Percentiles rank a stretch among this genome's conserved stretches.
Evolutionary conservation across 2,113 vertebrate genomes (phyloP).

Genomic region (Cephalopholis sonnerati): DNA sequence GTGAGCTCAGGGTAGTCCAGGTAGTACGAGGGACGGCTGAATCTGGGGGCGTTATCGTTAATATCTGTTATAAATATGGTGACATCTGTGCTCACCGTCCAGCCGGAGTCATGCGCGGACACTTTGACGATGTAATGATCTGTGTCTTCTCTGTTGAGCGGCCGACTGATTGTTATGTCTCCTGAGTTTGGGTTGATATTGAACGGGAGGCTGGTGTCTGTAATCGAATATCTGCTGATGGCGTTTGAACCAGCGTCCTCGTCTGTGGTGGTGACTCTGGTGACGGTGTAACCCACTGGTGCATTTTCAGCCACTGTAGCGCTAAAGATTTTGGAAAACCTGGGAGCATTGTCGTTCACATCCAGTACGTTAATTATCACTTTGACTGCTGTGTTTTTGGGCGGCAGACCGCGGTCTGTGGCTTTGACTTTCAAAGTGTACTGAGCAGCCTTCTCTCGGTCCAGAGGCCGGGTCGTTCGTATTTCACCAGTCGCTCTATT

Average conservation of each 20-base stretch:
- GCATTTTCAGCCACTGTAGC: constrained; percentile 94
- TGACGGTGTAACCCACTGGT: constrained; percentile 92
- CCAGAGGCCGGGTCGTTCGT: constrained; percentile 89
- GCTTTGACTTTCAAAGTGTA: constrained; percentile 91
- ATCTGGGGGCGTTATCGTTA: constrained; percentile 95
- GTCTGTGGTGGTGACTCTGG: constrained; percentile 94
- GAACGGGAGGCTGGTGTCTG: constrained; percentile 91
- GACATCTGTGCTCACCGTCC: constrained; percentile 98
- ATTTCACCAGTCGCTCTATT: constrained; percentile 93
- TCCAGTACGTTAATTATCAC: constrained; percentile 92
- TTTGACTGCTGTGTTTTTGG: constrained; percentile 87
- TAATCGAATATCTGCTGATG: constrained; percentile 92
- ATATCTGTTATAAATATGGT: constrained; percentile 95
- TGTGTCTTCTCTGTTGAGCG: constrained; percentile 94
- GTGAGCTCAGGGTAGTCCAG: constrained; percentile 94
- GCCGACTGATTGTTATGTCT: constrained; percentile 93
- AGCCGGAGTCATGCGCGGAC: constrained; percentile 95
- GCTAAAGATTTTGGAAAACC: constrained; percentile 98
- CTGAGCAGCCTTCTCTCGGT: constrained; percentile 90
- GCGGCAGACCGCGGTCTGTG: constrained; percentile 88
- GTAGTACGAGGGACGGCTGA: constrained; percentile 94
- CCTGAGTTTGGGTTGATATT: constrained; percentile 91
- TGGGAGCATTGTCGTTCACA: constrained; percentile 96
- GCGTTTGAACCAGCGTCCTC: constrained; percentile 93
- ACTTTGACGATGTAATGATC: constrained; percentile 94